These are phyloP conservation scores for Melanophora roralis DNA, from an alignment of 2,888 invertebrate species.

Conservation along the genomic window DNA sequence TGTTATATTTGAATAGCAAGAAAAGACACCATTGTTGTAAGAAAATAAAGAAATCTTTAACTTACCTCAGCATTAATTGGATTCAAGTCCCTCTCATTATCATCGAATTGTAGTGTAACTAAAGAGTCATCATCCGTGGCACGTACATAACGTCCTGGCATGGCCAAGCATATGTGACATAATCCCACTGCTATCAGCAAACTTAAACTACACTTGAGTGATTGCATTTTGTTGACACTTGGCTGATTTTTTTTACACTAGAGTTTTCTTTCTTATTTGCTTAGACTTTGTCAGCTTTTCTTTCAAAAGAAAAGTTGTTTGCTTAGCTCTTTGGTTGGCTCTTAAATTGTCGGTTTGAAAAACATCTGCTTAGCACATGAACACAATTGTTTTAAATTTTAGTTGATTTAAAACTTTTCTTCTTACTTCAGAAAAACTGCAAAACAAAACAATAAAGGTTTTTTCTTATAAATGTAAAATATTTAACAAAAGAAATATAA, in stretches of 20 bases:
- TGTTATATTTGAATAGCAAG: not conserved
- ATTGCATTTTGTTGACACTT: conserved; percentile 69
- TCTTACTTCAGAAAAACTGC: conserved; percentile 40
- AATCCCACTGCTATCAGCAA: conserved; percentile 66
- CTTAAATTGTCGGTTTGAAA: conserved; percentile 50
- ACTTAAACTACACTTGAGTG: conserved; percentile 68
- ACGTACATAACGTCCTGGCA: conserved; percentile 71
- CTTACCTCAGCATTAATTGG: conserved; percentile 76
- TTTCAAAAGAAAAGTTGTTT: not conserved
- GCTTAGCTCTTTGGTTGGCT: conserved; percentile 46
- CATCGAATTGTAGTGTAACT: conserved; percentile 64
- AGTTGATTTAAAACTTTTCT: conserved; percentile 15
- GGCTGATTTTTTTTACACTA: conserved; percentile 4
- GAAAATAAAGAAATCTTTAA: conserved; percentile 6
- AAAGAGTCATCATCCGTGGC: conserved; percentile 68
- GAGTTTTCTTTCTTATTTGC: conserved; percentile 8
- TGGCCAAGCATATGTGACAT: conserved; percentile 67
- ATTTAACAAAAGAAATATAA: too few species aligned
- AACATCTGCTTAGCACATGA: conserved; percentile 2
- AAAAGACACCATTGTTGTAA: not conserved
- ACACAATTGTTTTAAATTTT: not conserved
- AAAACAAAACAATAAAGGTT: conserved; percentile 26
- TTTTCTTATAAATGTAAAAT: too few species aligned
- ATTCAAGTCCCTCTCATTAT: conserved; percentile 70
- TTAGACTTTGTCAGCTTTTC: not conserved